These are phyloP conservation scores for Microctonus brassicae DNA, from an alignment of 2,888 invertebrate genomes.

Conservation along the genomic window DNA sequence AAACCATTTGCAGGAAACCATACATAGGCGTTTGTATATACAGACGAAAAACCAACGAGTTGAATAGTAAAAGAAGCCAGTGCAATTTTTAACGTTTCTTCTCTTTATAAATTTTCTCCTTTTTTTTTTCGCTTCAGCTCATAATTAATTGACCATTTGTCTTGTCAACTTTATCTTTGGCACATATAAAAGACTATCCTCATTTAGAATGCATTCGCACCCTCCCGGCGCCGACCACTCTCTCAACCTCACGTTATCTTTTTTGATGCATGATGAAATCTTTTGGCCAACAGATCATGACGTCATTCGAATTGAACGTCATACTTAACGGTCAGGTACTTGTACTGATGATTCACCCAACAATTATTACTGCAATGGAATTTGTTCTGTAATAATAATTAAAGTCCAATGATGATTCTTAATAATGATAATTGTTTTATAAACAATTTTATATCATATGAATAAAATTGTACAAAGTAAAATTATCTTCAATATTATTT, in stretches of 20 bases:
- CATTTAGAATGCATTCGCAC: neutral
- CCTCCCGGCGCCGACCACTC: neutral
- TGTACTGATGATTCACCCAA: conserved; percentile 40
- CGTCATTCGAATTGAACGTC: conserved; percentile 31
- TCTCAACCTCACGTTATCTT: neutral
- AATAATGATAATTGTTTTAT: neutral
- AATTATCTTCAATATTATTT: neutral
- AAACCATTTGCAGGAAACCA: neutral
- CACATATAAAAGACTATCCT: neutral
- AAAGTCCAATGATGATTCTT: neutral
- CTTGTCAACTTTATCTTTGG: neutral
- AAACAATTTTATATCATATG: neutral
- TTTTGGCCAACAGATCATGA: conserved; percentile 14
- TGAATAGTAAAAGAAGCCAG: neutral
- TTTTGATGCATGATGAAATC: conserved; percentile 25
- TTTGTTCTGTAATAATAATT: conserved; percentile 1
- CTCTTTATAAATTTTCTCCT: neutral
- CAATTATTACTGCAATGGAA: conserved; percentile 39
- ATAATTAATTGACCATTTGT: neutral
- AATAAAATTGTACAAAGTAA: neutral
- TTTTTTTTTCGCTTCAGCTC: neutral
- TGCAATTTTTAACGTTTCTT: too few species aligned
- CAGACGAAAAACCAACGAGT: neutral
- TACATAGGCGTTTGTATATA: neutral
- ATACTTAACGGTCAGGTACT: conserved; percentile 32